Percentiles rank a stretch among this genome's conserved stretches.
phyloP scores from a whole-genome alignment of 2,797 vertebrate species.

The Sylvilagus floridanus region DNA sequence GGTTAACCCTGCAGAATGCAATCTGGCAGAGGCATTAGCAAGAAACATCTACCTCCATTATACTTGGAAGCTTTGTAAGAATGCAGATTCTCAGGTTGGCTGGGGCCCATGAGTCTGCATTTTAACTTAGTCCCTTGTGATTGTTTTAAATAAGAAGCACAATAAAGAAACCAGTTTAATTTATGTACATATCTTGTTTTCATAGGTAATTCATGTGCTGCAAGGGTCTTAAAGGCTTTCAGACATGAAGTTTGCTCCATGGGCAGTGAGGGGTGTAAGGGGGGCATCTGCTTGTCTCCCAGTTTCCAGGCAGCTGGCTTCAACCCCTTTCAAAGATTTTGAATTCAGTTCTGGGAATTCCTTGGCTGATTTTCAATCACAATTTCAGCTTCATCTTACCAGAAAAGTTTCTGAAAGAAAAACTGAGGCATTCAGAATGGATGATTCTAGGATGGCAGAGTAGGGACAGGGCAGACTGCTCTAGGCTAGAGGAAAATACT shows the following conservation, averaged over 20 bases:
- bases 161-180: background rate
- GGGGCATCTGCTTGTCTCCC: background rate
- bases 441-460: background rate
- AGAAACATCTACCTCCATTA: background rate
- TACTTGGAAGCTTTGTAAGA: background rate
- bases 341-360: slow-evolving; percentile 52
- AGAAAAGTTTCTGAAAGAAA: slow-evolving; percentile 56
- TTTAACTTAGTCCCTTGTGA: background rate
- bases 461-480: too few species aligned
- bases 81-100: background rate
- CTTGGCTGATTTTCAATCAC: slow-evolving; percentile 17
- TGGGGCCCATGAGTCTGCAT: too few species aligned
- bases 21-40: background rate
- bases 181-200: background rate
- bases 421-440: slow-evolving; percentile 15
- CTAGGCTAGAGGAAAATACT: too few species aligned
- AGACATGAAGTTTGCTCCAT: background rate
- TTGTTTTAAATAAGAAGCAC: background rate
- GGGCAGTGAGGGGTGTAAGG: background rate
- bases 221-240: background rate
- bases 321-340: slow-evolving; percentile 25
- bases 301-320: background rate
- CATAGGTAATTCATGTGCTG: background rate
- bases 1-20: background rate
- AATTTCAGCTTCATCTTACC: background rate